Conservation (phyloP, 2,888 invertebrate genomes). For the Noctua pronuba region DNA sequence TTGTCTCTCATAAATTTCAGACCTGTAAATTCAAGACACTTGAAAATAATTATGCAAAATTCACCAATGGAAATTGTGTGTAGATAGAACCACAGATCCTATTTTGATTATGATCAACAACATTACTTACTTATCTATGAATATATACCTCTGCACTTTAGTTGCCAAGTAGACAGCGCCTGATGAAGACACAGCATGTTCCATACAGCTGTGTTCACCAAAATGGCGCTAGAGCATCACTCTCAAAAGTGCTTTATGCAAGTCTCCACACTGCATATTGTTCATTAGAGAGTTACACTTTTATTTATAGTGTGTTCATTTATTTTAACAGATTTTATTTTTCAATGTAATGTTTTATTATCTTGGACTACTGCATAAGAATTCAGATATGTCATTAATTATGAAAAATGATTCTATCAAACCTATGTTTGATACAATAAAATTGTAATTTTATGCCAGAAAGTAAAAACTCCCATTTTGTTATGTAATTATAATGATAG, state of each 20-base stretch:
- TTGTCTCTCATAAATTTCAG: not conserved
- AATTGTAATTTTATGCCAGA: not conserved
- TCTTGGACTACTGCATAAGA: not conserved
- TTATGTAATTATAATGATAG: too few species aligned
- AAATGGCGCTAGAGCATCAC: constrained; percentile 78
- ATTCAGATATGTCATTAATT: not conserved
- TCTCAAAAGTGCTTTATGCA: constrained; percentile 87
- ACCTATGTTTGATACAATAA: not conserved
- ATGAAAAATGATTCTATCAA: not conserved
- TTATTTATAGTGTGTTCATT: not conserved
- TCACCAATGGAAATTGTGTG: not conserved
- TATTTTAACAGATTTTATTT: not conserved
- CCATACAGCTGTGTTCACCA: constrained; percentile 77
- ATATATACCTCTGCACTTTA: not conserved
- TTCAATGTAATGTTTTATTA: not conserved
- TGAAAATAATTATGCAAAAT: not conserved
- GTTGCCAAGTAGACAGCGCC: constrained; percentile 68
- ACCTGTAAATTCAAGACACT: not conserved
- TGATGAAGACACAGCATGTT: constrained; percentile 78
- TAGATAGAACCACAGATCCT: not conserved
- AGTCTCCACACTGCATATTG: constrained; percentile 76
- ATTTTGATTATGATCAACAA: not conserved
- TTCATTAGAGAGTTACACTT: constrained; percentile 86
- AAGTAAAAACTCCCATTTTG: too few species aligned
- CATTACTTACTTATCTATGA: not conserved